Conservation (phyloP, 2,888 invertebrate species). For the Tenthredo amoena region DNA sequence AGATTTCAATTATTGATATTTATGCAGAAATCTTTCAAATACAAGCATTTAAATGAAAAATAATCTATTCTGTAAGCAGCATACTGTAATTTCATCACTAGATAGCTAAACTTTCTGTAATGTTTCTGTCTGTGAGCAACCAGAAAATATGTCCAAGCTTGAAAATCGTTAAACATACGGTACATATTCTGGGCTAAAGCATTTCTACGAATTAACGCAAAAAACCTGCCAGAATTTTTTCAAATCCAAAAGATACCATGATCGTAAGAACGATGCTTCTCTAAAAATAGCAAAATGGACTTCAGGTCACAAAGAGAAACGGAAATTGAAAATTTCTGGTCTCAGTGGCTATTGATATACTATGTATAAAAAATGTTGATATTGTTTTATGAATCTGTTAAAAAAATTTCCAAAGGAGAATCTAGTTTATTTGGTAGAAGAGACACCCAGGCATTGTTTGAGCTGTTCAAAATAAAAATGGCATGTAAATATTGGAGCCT, state of each 20-base stretch:
- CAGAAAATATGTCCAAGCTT: not conserved
- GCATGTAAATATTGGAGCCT: not conserved
- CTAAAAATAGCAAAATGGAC: not conserved
- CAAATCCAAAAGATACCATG: not conserved
- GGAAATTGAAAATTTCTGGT: not conserved
- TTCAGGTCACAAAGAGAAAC: not conserved
- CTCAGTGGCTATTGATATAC: not conserved
- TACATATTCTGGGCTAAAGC: not conserved
- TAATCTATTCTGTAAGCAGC: not conserved
- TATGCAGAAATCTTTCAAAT: not conserved
- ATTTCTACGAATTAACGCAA: not conserved
- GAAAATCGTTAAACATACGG: not conserved
- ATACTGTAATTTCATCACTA: not conserved
- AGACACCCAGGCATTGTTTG: not conserved
- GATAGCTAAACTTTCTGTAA: not conserved
- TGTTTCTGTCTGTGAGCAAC: not conserved
- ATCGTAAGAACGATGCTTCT: not conserved
- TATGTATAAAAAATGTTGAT: not conserved
- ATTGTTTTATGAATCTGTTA: not conserved
- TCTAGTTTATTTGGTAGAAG: not conserved
- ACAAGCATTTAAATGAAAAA: not conserved
- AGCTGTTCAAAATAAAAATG: constrained; percentile 1
- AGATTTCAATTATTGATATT: not conserved
- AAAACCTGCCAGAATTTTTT: not conserved
- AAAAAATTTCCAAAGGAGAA: not conserved